A percentile compares a stretch with the other conserved stretches of the same genome.
Conservation (phyloP, 2,888 invertebrate species). For the Tryphoninae sp. region DNA sequence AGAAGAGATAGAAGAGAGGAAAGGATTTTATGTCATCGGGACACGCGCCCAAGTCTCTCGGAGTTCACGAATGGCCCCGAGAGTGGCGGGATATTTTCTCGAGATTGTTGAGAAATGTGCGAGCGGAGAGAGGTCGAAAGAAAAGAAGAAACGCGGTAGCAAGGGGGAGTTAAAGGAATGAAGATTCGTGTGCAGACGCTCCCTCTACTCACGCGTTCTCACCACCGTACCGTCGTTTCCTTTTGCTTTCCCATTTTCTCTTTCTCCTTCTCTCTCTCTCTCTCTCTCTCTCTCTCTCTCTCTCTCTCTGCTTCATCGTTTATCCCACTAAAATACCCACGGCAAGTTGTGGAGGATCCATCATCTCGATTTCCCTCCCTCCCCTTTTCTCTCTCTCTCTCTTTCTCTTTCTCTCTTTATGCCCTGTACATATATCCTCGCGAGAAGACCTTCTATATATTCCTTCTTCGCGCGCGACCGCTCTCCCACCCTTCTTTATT, state of each 20-base stretch:
- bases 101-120: constrained; percentile 46
- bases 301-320: constrained; percentile 35
- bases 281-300: constrained; percentile 10
- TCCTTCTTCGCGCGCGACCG: constrained; percentile 25
- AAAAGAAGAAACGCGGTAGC: neutral
- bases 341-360: constrained; percentile 60
- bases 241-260: constrained; percentile 14
- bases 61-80: constrained; percentile 41
- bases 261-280: constrained; percentile 13
- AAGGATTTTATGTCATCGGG: constrained; percentile 46
- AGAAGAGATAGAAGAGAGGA: neutral
- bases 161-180: constrained; percentile 38
- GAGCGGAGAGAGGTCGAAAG: constrained; percentile 15
- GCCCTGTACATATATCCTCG: constrained; percentile 32
- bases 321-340: constrained; percentile 56
- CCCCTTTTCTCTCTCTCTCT: neutral
- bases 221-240: constrained; percentile 12
- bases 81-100: constrained; percentile 55
- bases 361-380: constrained; percentile 24
- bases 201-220: constrained; percentile 29
- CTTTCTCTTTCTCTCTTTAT: constrained; percentile 26
- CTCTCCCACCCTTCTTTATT: neutral
- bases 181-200: constrained; percentile 44
- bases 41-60: constrained; percentile 45
- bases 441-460: constrained; percentile 10